Evolutionary conservation across 2,113 vertebrate genomes (phyloP), one percentile per base, ranked within the genome.

Genomic region (Peromyscus leucopus): DNA sequence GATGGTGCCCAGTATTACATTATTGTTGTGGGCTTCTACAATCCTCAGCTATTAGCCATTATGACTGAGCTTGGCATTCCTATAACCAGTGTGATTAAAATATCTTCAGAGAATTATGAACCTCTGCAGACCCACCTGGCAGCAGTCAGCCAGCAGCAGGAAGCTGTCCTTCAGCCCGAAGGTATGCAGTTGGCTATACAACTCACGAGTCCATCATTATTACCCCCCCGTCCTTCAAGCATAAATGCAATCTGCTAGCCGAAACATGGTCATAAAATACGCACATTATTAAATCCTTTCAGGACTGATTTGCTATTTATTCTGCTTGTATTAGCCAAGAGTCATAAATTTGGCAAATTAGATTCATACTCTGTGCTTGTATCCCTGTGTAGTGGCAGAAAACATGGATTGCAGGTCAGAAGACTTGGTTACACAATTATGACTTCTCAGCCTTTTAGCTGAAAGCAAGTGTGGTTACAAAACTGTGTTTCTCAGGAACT

Each of bases 1-100:
- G 99, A 99, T 76, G 99, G 99, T 83, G 99, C 99, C 94, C 99
- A 99, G 55, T 99, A 98, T 98, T 99, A 99, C 98, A 97, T 99
- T 97, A 98, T 99, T 89, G 96, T 99, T 36, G 78, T 99, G 97
- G 99, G 99, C 93, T 99, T 99, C 96, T 95, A 99, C 76, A 98
- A 99, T 94, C 99, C 98, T 31, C 98, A 99, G 82, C 98, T 99
- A 19, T 97, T 99, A 76, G 97, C 95, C 2, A 97, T 98, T 22
- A 98, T 99, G 88, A 97, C 98, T 71, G 98, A 99, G 2, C 98
- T 99, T 55, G 99, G 99, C 36, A 95, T 99, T 59, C 98, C 98
- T 39, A 97, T 99, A 79, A 98, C 99, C 95, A 99, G 98, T 79
- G 98, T 99, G 93, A 99, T 99, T 98, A 98, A 98, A 96, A 97